phyloP scores from a whole-genome alignment of 2,888 invertebrate genomes.

The Maniola hyperantus region DNA sequence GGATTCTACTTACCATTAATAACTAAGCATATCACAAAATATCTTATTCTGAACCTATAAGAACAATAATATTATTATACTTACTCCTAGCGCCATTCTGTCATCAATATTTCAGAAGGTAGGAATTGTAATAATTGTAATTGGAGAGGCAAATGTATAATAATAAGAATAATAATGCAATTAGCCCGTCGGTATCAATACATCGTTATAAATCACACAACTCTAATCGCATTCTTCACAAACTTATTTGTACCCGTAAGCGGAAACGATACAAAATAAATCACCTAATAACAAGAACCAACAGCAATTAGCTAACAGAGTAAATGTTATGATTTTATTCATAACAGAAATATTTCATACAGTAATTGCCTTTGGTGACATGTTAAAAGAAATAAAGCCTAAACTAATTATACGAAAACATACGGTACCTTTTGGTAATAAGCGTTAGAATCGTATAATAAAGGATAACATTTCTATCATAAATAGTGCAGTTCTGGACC shows the following conservation, averaged over 20 bases:
- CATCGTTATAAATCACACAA: conserved; percentile 30
- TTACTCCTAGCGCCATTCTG: too few relatives aligned
- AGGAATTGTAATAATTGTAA: not conserved
- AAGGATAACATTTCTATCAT: not conserved
- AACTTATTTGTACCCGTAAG: conserved; percentile 32
- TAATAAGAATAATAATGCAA: conserved; percentile 14
- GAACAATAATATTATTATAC: too few relatives aligned
- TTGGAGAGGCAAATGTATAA: not conserved
- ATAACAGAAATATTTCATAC: conserved; percentile 22
- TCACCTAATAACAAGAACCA: conserved; percentile 33
- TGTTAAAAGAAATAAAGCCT: conserved; percentile 18
- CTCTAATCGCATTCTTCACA: conserved; percentile 22
- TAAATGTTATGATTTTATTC: conserved; percentile 27
- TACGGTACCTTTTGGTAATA: not conserved
- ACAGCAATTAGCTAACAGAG: conserved; percentile 32
- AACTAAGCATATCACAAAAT: too few relatives aligned
- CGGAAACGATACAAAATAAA: conserved; percentile 35
- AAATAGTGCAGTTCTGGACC: conserved; percentile 21
- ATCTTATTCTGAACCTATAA: too few relatives aligned
- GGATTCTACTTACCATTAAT: too few relatives aligned
- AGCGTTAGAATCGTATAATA: not conserved
- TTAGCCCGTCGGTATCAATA: conserved; percentile 27
- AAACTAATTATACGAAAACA: not conserved
- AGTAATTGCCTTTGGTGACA: conserved; percentile 23
- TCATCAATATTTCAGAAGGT: not conserved